A percentile compares a stretch with the other conserved stretches of the same genome.
Conservation (phyloP, 2,888 invertebrate genomes). For the Hylaea fasciaria region DNA sequence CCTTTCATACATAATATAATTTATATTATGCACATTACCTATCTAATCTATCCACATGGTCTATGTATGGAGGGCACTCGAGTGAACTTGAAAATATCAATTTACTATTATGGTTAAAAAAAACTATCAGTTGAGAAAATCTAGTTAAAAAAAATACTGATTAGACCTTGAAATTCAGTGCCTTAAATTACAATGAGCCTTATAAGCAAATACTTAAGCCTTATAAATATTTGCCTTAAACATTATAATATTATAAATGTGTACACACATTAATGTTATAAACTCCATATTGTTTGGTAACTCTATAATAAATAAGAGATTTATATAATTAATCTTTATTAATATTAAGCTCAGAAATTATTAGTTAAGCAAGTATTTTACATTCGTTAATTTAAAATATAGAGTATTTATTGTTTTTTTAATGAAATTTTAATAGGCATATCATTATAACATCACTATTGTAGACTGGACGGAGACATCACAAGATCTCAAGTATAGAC, state of each 20-base stretch:
- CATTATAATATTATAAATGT: background rate
- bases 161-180: too few species aligned
- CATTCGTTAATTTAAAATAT: slow-evolving; percentile 37
- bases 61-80: too few species aligned
- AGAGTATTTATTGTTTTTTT: slow-evolving; percentile 54
- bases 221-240: background rate
- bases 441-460: slow-evolving; percentile 36
- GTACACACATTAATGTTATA: slow-evolving; percentile 8
- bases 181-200: too few species aligned
- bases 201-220: background rate
- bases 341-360: slow-evolving; percentile 39
- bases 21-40: background rate
- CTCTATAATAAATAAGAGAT: slow-evolving; percentile 17
- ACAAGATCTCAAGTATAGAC: slow-evolving; percentile 79
- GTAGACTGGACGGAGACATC: slow-evolving; percentile 69
- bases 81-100: too few species aligned
- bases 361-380: slow-evolving; percentile 26
- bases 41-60: too few species aligned
- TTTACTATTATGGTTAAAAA: too few species aligned
- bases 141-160: too few species aligned
- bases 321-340: slow-evolving; percentile 11
- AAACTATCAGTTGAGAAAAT: too few species aligned
- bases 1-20: background rate
- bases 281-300: slow-evolving; percentile 10
- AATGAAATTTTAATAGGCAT: slow-evolving; percentile 49